These are phyloP conservation scores for Thalpophila matura DNA, from an alignment of 2,888 invertebrate genomes.

Conservation along the genomic window DNA sequence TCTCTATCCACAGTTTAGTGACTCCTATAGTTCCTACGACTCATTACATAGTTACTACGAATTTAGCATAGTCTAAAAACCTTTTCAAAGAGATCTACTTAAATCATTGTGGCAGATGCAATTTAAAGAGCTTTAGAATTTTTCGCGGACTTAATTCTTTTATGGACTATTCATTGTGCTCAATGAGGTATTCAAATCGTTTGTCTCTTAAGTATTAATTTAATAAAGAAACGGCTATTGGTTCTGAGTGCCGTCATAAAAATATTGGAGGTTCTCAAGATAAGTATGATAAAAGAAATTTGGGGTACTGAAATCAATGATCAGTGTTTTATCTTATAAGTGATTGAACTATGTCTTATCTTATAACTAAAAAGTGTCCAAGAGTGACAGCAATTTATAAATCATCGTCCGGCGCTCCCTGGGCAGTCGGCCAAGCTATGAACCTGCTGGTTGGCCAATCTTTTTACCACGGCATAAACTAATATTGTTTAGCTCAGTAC, in stretches of 20 bases:
- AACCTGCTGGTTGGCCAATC: too few relatives aligned
- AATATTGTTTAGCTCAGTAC: too few relatives aligned
- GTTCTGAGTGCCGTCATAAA: slow-evolving; percentile 32
- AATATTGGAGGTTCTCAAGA: slow-evolving; percentile 17
- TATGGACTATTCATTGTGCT: slow-evolving; percentile 31
- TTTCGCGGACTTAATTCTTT: slow-evolving; percentile 33
- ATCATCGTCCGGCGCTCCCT: too few relatives aligned
- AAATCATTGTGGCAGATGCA: slow-evolving; percentile 18
- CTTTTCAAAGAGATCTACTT: neutral
- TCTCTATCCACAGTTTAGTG: too few relatives aligned
- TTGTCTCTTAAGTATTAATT: slow-evolving; percentile 48
- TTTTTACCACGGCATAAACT: too few relatives aligned
- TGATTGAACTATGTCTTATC: too few relatives aligned
- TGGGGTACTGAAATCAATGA: slow-evolving; percentile 19
- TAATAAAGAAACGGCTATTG: slow-evolving; percentile 40
- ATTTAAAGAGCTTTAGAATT: slow-evolving; percentile 23
- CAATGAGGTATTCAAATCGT: slow-evolving; percentile 55
- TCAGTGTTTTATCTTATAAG: neutral
- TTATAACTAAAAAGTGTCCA: too few relatives aligned
- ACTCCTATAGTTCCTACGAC: too few relatives aligned
- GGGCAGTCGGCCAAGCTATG: too few relatives aligned
- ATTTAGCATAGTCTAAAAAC: neutral
- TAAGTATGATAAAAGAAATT: slow-evolving; percentile 6
- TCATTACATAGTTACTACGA: too few relatives aligned
- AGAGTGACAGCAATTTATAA: too few relatives aligned